These are phyloP conservation scores for Holothuria glaberrima DNA, from an alignment of 35 echinoderm and acorn worm genomes.

Conservation along the genomic window DNA sequence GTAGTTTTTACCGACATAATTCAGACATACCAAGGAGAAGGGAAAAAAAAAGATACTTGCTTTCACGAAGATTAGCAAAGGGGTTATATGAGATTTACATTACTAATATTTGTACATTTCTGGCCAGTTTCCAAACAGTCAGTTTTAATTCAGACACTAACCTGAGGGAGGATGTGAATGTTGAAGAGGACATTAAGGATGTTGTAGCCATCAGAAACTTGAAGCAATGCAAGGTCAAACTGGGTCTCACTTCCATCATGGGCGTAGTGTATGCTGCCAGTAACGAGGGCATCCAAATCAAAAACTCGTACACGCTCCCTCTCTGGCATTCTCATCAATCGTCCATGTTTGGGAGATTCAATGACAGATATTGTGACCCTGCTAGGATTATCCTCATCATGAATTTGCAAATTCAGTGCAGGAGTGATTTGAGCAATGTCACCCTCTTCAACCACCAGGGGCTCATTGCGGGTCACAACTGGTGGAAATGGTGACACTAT, in stretches of 20 bases:
- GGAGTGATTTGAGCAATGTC: constrained; percentile 70
- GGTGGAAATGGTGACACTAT: constrained; percentile 79
- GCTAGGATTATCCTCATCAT: constrained; percentile 88
- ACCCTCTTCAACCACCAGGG: constrained; percentile 87
- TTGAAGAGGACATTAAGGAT: constrained; percentile 89
- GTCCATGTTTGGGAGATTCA: constrained; percentile 82
- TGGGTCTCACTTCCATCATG: constrained; percentile 92
- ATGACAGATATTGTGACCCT: constrained; percentile 75
- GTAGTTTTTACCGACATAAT: no score
- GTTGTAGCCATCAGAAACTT: constrained; percentile 94
- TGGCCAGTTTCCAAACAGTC: no score
- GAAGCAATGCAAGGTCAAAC: constrained; percentile 75
- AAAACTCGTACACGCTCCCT: constrained; percentile 60
- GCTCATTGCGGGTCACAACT: constrained; percentile 84
- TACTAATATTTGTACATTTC: no score
- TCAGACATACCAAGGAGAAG: no score
- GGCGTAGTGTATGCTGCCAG: constrained; percentile 75
- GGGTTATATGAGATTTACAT: no score
- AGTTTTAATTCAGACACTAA: constrained; percentile 1
- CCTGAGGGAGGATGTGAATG: constrained; percentile 83
- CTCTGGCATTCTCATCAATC: constrained; percentile 67
- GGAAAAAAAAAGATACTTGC: no score
- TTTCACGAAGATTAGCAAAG: no score
- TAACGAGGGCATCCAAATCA: constrained; percentile 57
- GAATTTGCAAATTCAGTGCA: constrained; percentile 76